Evolutionary conservation across 1,140 invertebrate genomes (phyloP), one percentile per base, ranked within the genome.

Genomic region (Trachymyrmex cornetzi): DNA sequence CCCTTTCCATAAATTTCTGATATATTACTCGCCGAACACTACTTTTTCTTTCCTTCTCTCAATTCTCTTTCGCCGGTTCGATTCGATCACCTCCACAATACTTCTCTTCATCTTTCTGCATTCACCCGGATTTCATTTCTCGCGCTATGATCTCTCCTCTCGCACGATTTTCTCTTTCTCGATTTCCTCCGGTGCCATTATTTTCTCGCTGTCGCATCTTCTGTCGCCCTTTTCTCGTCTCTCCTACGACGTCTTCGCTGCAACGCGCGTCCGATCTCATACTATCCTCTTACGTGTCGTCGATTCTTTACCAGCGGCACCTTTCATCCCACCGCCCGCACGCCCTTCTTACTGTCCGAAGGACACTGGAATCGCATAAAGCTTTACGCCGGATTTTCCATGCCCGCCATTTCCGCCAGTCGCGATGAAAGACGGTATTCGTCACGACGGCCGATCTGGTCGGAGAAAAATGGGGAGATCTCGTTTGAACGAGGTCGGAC

Each of bases 341-440:
- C n/a, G 12, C 53, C n/a, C 24, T 48, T 59, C 80, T 84, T 84
- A 84, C 80, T 75, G 71, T 84, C 80, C 69, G 69, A 55, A 77
- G 81, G 86, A 89, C 87, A 88, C 64, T 77, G 79, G 34, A 85
- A 88, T 71, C 80, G 88, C 77, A 63, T 66, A 57, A 89, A 86
- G 87, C 87, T 88, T 85, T 86, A 64, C 53, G 61, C 69, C 53
- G 82, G 82, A 86, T 74, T 86, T 88, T 85, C 82, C 87, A 75
- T 88, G 71, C 81, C 81, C 81, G 67, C 77, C 81, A 24, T 88
- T 75, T 72, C 75, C 64, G 53, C 57, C 61, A 38, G 22, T 11
- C 61, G 61, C 55, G 57, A 80, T 86, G 87, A 86, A 85, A 63
- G 72, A 9, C 48, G 22, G 77, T 77, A 75, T 89, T 86, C 77